phyloP scores from a whole-genome alignment of 1,140 invertebrate species.

The Anastrepha ludens region DNA sequence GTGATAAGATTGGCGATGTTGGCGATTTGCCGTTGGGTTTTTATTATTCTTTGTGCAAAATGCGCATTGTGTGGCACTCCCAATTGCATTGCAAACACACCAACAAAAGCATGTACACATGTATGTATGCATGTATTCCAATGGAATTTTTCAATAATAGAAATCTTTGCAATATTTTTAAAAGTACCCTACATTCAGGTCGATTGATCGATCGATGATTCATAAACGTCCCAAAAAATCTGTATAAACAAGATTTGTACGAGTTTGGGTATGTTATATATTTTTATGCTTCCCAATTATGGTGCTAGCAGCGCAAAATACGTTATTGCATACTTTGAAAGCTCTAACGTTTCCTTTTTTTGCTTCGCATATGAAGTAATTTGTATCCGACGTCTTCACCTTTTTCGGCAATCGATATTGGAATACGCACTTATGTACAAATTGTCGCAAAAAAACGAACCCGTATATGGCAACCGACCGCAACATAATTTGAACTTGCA shows the following conservation, averaged over 20 bases:
- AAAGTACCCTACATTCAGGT: background rate
- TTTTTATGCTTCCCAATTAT: background rate
- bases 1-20: slow-evolving; percentile 40
- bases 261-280: background rate
- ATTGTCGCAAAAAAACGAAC: background rate
- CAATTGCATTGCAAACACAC: background rate
- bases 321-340: slow-evolving; percentile 20
- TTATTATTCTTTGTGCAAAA: slow-evolving; percentile 18
- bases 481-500: slow-evolving; percentile 36
- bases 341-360: background rate
- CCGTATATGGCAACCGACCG: slow-evolving; percentile 41
- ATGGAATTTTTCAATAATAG: background rate
- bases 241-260: too few species aligned
- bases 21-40: background rate
- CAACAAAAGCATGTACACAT: background rate
- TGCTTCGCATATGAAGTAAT: background rate
- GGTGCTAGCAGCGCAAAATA: background rate
- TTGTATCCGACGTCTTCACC: background rate
- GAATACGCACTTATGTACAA: background rate
- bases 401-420: slow-evolving; percentile 35
- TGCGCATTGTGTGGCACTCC: background rate
- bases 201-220: background rate
- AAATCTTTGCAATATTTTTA: background rate
- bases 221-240: background rate
- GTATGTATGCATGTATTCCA: background rate